Evolutionary conservation across 2,113 vertebrate genomes (phyloP).

Genomic region (Balaeniceps rex): DNA sequence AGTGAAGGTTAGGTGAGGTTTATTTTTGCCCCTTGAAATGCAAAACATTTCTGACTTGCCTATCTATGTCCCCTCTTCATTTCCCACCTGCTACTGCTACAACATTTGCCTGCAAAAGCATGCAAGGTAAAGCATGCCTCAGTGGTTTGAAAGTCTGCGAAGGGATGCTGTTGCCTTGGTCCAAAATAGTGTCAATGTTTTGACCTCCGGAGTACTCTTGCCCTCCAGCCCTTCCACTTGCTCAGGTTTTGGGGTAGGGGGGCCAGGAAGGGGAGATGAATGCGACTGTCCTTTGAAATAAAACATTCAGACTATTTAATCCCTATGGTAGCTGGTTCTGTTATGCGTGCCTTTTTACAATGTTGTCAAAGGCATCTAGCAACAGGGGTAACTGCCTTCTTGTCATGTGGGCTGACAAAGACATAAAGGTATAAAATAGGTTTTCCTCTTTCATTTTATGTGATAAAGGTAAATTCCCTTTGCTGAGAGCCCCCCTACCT

Average conservation of each 20-base stretch:
- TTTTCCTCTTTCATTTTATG: not conserved
- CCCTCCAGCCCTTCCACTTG: not conserved
- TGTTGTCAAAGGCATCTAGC: not conserved
- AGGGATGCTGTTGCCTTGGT: not conserved
- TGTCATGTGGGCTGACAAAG: constrained; percentile 21
- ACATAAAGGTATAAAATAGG: not conserved
- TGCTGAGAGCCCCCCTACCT: not conserved
- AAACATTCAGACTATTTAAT: not conserved
- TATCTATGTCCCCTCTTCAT: not conserved
- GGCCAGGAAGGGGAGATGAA: not conserved
- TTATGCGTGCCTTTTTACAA: not conserved
- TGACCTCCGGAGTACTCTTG: not conserved
- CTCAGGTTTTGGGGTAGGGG: not conserved
- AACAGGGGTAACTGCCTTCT: constrained; percentile 1
- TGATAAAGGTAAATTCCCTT: not conserved
- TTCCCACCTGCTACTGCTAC: not conserved
- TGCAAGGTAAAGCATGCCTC: not conserved
- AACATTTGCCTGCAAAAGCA: not conserved
- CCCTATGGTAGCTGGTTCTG: not conserved
- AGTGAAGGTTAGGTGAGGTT: not conserved
- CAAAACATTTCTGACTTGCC: not conserved
- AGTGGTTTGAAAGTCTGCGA: not conserved
- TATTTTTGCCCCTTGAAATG: not conserved
- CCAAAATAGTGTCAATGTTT: not conserved
- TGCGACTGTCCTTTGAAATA: not conserved